phyloP scores from a whole-genome alignment of 2,888 invertebrate genomes.

The Lasioglossum marginatum region DNA sequence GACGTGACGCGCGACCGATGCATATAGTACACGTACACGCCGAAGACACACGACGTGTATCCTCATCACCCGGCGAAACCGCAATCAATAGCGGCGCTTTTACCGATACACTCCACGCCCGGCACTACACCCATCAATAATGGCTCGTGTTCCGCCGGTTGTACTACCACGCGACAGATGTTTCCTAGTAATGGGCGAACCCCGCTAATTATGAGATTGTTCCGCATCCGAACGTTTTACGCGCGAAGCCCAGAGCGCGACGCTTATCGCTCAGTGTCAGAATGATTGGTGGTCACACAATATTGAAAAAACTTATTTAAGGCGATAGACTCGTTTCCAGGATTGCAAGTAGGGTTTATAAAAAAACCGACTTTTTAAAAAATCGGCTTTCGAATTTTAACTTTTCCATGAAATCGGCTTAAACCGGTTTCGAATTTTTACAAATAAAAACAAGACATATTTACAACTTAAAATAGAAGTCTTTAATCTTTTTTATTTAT shows the following conservation, averaged over 20 bases:
- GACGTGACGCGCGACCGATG: neutral
- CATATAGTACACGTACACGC: neutral
- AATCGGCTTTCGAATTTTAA: too few relatives aligned
- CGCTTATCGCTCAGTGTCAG: too few relatives aligned
- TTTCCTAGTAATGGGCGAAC: conserved; percentile 29
- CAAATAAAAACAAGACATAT: too few relatives aligned
- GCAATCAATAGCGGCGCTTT: conserved; percentile 44
- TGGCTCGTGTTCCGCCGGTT: conserved; percentile 4
- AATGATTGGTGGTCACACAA: too few relatives aligned
- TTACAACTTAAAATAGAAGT: too few relatives aligned
- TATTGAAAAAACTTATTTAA: too few relatives aligned
- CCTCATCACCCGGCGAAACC: conserved; percentile 15
- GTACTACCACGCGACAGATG: conserved; percentile 29
- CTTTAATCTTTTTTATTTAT: too few relatives aligned
- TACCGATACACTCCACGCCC: conserved; percentile 23
- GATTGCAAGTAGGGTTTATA: too few relatives aligned
- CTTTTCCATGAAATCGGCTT: too few relatives aligned
- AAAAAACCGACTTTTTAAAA: too few relatives aligned
- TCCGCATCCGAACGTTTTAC: neutral
- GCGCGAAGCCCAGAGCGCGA: neutral
- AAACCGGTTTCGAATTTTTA: too few relatives aligned
- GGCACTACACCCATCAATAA: conserved; percentile 33
- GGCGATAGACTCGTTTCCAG: too few relatives aligned
- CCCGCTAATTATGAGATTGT: conserved; percentile 4
- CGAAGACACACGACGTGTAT: conserved; percentile 11